Evolutionary conservation across 1,140 invertebrate genomes (phyloP).

Genomic region (Diabrotica virgifera): DNA sequence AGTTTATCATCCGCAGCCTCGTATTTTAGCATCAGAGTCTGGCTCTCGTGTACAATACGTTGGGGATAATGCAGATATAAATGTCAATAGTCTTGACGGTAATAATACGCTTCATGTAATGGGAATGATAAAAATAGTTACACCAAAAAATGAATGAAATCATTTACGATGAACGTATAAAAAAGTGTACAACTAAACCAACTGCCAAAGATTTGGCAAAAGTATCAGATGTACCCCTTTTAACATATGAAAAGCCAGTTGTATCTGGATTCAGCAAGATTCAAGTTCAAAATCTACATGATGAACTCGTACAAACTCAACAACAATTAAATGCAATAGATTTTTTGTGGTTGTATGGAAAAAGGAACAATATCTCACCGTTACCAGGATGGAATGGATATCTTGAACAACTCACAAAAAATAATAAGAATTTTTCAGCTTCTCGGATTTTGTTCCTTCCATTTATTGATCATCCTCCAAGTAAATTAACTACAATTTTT

Average conservation of each 20-base stretch:
- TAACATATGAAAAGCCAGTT: conserved; percentile 35
- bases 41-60: conserved; percentile 46
- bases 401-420: conserved; percentile 33
- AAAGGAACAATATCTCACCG: conserved; percentile 26
- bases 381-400: conserved; percentile 37
- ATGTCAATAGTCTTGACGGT: conserved; percentile 39
- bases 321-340: conserved; percentile 24
- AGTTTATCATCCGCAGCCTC: conserved; percentile 44
- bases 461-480: conserved; percentile 46
- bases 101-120: too few relatives aligned
- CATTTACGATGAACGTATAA: conserved; percentile 28
- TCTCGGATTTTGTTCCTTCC: conserved; percentile 45
- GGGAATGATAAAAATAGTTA: conserved; percentile 43
- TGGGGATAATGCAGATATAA: conserved; percentile 47
- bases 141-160: conserved; percentile 40
- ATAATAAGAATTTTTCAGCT: conserved; percentile 30
- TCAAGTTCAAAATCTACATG: conserved; percentile 24
- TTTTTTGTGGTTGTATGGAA: conserved; percentile 32
- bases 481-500: conserved; percentile 41
- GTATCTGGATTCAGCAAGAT: conserved; percentile 18
- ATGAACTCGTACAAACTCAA: conserved; percentile 21
- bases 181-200: conserved; percentile 27
- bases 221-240: conserved; percentile 36
- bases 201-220: conserved; percentile 33
- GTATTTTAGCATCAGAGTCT: conserved; percentile 42